Conservation (phyloP, 2,888 invertebrate species). For the Erannis defoliaria region DNA sequence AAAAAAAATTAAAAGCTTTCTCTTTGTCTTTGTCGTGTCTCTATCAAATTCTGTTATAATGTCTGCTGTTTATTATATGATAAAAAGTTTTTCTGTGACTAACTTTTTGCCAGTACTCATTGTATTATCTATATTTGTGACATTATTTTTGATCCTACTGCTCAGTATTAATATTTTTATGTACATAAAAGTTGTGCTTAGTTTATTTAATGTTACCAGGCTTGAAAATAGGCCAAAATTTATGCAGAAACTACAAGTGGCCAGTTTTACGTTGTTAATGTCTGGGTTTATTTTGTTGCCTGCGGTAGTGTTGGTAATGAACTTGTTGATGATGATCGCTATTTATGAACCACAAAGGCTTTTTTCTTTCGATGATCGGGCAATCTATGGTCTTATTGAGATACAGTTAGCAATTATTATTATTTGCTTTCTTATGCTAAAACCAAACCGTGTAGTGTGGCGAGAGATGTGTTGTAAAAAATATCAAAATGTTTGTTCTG, state of each 20-base stretch:
- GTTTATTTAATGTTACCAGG: background rate
- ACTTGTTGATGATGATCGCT: background rate
- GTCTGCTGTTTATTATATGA: background rate
- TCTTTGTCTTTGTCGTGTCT: background rate
- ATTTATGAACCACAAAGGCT: background rate
- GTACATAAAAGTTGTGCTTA: background rate
- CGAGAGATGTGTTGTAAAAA: background rate
- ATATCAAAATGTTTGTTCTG: background rate
- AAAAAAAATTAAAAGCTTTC: background rate
- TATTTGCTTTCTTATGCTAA: background rate
- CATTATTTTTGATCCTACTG: background rate
- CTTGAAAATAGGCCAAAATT: background rate
- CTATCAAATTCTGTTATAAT: background rate
- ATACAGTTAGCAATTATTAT: background rate
- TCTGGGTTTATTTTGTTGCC: background rate
- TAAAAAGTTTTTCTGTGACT: background rate
- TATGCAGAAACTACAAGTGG: background rate
- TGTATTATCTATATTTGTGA: background rate
- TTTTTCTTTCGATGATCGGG: background rate
- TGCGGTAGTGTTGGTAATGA: background rate
- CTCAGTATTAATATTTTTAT: background rate
- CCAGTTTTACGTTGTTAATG: background rate
- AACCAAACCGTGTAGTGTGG: background rate
- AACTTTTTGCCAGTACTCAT: background rate
- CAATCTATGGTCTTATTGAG: background rate